These are phyloP conservation scores for Poecilia wingei DNA, from an alignment of 2,797 vertebrate genomes.

Conservation along the genomic window DNA sequence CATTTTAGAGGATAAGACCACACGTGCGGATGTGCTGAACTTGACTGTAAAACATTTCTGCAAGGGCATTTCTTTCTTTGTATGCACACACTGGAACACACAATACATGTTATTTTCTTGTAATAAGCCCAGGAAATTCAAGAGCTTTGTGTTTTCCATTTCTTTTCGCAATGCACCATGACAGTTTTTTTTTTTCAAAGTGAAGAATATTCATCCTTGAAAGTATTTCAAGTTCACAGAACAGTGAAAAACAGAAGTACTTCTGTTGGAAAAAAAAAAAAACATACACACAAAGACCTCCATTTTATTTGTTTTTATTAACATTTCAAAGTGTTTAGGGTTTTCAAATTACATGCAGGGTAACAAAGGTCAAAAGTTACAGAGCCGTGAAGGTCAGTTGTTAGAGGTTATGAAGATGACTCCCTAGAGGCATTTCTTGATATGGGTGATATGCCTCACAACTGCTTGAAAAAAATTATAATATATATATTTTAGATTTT, in stretches of 20 bases:
- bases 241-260: conserved; percentile 4
- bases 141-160: conserved; percentile 15
- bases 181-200: background rate
- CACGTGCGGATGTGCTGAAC: conserved; percentile 15
- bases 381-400: background rate
- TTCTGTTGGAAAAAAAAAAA: background rate
- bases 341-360: background rate
- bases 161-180: conserved; percentile 17
- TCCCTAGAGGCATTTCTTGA: background rate
- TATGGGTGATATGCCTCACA: background rate
- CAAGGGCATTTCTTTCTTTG: conserved; percentile 40
- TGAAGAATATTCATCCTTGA: conserved; percentile 16
- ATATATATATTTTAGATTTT: background rate
- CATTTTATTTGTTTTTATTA: background rate
- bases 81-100: conserved; percentile 32
- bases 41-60: conserved; percentile 26
- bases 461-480: background rate
- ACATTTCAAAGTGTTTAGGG: background rate
- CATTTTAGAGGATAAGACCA: conserved; percentile 59
- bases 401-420: background rate
- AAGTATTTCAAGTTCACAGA: conserved; percentile 12
- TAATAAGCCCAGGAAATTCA: conserved; percentile 25
- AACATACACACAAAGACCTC: no score
- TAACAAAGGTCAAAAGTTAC: background rate
- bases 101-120: conserved; percentile 17